These are phyloP conservation scores for Mustela nigripes DNA, from an alignment of 2,113 vertebrate genomes.

Conservation along the genomic window DNA sequence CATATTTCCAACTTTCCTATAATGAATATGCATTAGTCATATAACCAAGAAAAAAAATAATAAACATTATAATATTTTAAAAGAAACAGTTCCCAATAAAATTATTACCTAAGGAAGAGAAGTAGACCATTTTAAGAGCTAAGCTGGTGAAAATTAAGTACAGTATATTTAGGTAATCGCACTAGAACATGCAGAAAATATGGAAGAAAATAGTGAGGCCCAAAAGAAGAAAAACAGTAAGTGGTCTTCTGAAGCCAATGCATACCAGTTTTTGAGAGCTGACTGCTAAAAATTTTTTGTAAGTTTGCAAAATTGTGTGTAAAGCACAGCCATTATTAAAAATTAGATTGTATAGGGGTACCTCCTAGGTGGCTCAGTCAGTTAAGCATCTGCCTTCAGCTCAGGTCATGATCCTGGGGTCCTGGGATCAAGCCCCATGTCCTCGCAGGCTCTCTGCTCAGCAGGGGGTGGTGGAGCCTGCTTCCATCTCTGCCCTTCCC, in stretches of 20 bases:
- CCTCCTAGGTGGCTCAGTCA: neutral
- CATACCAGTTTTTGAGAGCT: neutral
- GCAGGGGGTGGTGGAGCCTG: neutral
- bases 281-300: neutral
- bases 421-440: neutral
- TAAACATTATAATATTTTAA: neutral
- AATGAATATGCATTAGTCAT: neutral
- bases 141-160: neutral
- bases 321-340: neutral
- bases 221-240: conserved; percentile 4
- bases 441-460: neutral
- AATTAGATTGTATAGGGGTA: neutral
- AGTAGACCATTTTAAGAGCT: conserved; percentile 34
- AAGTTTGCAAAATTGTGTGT: neutral
- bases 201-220: neutral
- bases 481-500: neutral
- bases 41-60: neutral
- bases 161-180: neutral
- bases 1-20: conserved; percentile 15
- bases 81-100: neutral
- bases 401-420: neutral
- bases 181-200: neutral
- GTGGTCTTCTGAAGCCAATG: neutral
- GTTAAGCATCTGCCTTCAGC: neutral
- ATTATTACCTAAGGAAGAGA: neutral